Base-by-base conservation (phyloP, 1,140 invertebrate genomes). In the Drosophila murphyi region DNA sequence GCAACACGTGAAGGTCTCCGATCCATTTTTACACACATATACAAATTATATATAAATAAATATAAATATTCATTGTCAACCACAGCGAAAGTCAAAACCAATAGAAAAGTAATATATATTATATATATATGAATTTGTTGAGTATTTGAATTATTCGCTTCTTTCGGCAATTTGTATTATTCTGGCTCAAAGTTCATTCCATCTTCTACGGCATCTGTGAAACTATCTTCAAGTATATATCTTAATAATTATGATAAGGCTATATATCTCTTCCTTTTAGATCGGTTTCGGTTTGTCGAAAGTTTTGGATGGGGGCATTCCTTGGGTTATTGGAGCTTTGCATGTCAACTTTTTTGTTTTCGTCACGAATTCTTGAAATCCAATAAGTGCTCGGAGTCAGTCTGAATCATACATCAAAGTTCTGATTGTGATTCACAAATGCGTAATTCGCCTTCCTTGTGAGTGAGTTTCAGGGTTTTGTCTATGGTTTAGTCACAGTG, bases 1-100 rank as follows among this genome's bases (percentile, higher is more conserved):
- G 32, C 71, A 55, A 73, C 63, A 73, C 63, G 71, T 68, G 71
- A 73, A 73, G 71, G 71, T 48, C 71, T 72, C n/a, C 3, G 29
- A 47, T 37, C 35, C 35, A 20, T 34, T 28, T 39, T 57, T 51
- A 62, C 39, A 39, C 51, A 52, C 37, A 43, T 28, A 48, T 60
- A 35, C 47, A 60, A 34, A 32, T 37, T 45, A 20, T 51, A 68
- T 59, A 48, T 62, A 47, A 31, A 52, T 63, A 35, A 12, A 8
- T 39, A 28, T 29, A 37, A 55, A 45, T 37, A 57, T 57, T 47
- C 35, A 50, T 64, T 71, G 55, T 70, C 52, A 41, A 7, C 12
- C 20, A 39, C 45, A 32, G 35, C 10, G 45, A 72, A 57, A 72
- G 52, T 72, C 41, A 20, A 34, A 39, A 32, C 1, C 28, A 43